phyloP scores from a whole-genome alignment of 2,797 vertebrate species.

The Sarcoramphus papa region DNA sequence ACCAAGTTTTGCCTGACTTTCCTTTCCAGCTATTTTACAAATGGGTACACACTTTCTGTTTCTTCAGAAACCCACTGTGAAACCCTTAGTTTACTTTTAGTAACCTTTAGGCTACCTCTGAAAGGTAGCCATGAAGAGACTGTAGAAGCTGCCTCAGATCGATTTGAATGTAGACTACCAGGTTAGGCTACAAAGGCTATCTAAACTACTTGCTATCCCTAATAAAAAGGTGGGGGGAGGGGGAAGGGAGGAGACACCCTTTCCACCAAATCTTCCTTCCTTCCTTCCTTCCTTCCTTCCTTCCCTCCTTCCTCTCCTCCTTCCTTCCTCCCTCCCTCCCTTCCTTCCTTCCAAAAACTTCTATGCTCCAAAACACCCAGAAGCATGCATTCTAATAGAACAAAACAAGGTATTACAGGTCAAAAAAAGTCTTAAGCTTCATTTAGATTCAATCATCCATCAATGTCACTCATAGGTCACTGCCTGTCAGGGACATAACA shows the following conservation, averaged over 20 bases:
- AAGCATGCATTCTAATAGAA: neutral
- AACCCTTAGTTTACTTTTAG: neutral
- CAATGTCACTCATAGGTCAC: neutral
- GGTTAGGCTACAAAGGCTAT: neutral
- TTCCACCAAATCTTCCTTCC: neutral
- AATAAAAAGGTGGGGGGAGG: neutral
- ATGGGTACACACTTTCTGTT: neutral
- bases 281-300: no score
- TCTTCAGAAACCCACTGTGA: neutral
- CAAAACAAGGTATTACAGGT: neutral
- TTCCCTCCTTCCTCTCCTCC: neutral
- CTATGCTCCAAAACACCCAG: neutral
- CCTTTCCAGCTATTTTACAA: neutral
- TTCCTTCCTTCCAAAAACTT: neutral
- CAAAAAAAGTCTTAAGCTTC: neutral
- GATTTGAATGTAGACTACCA: neutral
- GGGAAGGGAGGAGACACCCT: neutral
- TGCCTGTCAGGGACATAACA: neutral
- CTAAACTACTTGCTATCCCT: neutral
- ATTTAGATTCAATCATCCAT: neutral
- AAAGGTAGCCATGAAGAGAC: neutral
- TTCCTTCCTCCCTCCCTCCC: no score
- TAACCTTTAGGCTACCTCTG: neutral
- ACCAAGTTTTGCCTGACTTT: neutral
- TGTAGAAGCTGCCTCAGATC: neutral